phyloP scores from a whole-genome alignment of 2,113 vertebrate genomes.

The Podiceps cristatus region DNA sequence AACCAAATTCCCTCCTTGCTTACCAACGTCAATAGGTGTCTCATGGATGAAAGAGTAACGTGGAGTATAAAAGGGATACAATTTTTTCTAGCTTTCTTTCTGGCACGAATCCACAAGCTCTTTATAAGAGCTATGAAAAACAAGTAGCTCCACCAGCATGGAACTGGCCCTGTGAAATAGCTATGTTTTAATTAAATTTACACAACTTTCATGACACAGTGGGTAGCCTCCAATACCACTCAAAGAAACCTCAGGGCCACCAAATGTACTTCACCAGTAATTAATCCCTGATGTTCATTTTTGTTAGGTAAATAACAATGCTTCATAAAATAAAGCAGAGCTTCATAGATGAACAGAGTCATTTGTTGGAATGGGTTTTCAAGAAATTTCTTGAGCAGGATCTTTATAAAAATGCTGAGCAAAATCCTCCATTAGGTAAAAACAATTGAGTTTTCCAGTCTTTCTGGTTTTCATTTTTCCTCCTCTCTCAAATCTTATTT shows the following conservation, averaged over 20 bases:
- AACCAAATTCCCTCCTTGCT: neutral
- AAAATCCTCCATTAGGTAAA: slow-evolving; percentile 46
- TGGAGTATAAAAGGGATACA: neutral
- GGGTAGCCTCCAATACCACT: neutral
- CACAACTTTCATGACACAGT: neutral
- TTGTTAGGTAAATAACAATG: slow-evolving; percentile 43
- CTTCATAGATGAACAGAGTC: slow-evolving; percentile 24
- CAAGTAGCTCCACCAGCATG: neutral
- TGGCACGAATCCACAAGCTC: neutral
- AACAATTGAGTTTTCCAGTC: neutral
- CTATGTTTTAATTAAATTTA: slow-evolving; percentile 65
- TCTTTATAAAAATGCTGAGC: slow-evolving; percentile 50
- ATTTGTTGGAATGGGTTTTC: slow-evolving; percentile 63
- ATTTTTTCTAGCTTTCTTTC: neutral
- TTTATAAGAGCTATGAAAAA: neutral
- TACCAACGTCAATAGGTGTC: neutral
- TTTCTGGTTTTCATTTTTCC: slow-evolving; percentile 43
- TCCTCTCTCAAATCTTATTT: neutral
- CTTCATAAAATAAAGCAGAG: slow-evolving; percentile 40
- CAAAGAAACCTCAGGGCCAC: slow-evolving; percentile 3
- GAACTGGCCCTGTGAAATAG: slow-evolving; percentile 19
- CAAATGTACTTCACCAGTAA: slow-evolving; percentile 49
- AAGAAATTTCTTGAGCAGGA: slow-evolving; percentile 39
- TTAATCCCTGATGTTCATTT: slow-evolving; percentile 41
- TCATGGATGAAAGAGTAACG: neutral